These are phyloP conservation scores for Drepana arcuata DNA, from an alignment of 1,140 invertebrate species.

Conservation along the genomic window DNA sequence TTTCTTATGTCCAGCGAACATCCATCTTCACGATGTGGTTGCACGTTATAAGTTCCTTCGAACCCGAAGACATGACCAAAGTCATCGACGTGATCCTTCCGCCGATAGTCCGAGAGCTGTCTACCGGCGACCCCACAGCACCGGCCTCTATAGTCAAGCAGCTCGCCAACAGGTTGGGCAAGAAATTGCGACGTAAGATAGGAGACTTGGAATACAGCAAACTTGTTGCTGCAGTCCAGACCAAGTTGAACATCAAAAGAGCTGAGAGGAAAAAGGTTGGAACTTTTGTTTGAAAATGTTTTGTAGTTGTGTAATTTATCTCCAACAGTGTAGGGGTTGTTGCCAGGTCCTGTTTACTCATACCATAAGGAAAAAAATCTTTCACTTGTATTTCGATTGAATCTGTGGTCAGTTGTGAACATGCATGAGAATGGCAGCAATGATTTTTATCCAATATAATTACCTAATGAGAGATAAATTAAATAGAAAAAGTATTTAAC, in stretches of 20 bases:
- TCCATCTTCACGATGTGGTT: slow-evolving; percentile 55
- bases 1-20: slow-evolving; percentile 32
- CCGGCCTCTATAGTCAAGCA: slow-evolving; percentile 32
- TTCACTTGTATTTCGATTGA: too few relatives aligned
- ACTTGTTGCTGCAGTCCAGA: slow-evolving; percentile 66
- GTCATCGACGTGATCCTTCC: slow-evolving; percentile 43
- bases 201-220: slow-evolving; percentile 56
- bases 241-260: slow-evolving; percentile 74
- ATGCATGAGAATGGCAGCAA: too few relatives aligned
- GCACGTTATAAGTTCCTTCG: slow-evolving; percentile 39
- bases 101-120: slow-evolving; percentile 54
- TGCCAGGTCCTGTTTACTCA: too few relatives aligned
- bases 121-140: slow-evolving; percentile 34
- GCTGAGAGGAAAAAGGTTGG: slow-evolving; percentile 76
- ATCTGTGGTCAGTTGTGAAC: too few relatives aligned
- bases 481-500: too few relatives aligned
- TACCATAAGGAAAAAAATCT: too few relatives aligned
- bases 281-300: too few relatives aligned
- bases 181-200: slow-evolving; percentile 49
- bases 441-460: too few relatives aligned
- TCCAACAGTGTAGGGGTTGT: too few relatives aligned
- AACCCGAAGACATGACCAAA: slow-evolving; percentile 24
- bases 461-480: too few relatives aligned
- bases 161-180: slow-evolving; percentile 39
- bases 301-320: too few relatives aligned